Evolutionary conservation across 2,888 invertebrate species (phyloP), one percentile per base, ranked within the genome.

Genomic region (Caenorhabditis sp.): DNA sequence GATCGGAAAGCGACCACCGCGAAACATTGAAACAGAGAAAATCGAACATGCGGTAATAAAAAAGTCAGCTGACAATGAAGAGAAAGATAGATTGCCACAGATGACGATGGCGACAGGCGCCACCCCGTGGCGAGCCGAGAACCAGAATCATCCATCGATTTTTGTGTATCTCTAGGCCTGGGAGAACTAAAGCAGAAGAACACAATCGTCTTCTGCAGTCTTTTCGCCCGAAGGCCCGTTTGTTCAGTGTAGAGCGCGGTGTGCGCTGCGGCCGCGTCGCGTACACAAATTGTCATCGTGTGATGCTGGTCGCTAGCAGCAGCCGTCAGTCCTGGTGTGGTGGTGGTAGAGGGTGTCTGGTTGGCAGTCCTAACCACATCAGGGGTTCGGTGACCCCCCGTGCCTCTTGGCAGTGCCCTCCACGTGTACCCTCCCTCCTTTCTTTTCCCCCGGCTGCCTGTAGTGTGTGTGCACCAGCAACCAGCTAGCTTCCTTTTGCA

Each of bases 281-380:
- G 74, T 74, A 70, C 69, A 63, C 81, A 70, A 81, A 81, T 81
- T 81, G 81, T 81, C 81, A 81, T 81, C 81, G 75, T 81, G 74
- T 75, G 69, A 63, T 68, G 81, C 68, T 51, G 80, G 74, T 68
- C 68, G 80, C 68, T 59, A 72, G 79, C 49, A 54, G 68, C 28
- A 47, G 47, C 47, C n/a, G 47, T 47, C 47, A 47, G 47, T 47
- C 47, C 47, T 24, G 24, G 14, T 54, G 54, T 3, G 3, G 58
- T 51, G 64, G 56, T 70, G 54, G 77, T 70, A 56, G n/a, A 41
- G 72, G 61, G 79, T 64, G 63, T 58, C 64, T 70, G 72, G 28
- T 49, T 56, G 58, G 54, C 75, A 56, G 51, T 75, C 74, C 22
- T 61, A 72, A 73, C 73, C 73, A 61, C 47, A 51, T 38, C 31